Evolutionary conservation across 2,113 vertebrate genomes (phyloP).

Genomic region (Limanda limanda): DNA sequence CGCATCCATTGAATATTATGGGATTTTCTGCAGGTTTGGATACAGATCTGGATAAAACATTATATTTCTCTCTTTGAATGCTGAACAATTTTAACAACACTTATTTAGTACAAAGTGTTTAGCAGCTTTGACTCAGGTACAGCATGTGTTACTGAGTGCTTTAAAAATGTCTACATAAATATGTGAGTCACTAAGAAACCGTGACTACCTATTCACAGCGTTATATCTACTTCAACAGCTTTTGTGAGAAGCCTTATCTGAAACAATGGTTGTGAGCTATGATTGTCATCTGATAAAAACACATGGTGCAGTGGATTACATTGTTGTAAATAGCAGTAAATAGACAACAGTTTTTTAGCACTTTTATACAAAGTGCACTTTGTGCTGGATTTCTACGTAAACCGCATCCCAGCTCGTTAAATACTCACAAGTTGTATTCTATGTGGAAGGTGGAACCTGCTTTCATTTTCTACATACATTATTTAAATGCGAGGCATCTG

Average conservation of each 20-base stretch:
- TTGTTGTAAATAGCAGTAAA: not conserved
- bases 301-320: not conserved
- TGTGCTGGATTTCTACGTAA: not conserved
- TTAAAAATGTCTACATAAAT: not conserved
- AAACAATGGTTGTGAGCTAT: not conserved
- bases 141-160: not conserved
- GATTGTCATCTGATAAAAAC: not conserved
- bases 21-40: not conserved
- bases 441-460: not conserved
- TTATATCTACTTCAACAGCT: not conserved
- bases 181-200: not conserved
- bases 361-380: not conserved
- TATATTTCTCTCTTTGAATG: not conserved
- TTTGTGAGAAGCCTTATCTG: not conserved
- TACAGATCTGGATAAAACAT: too few species aligned
- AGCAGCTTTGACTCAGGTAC: not conserved
- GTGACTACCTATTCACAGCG: not conserved
- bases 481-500: not conserved
- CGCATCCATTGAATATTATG: not conserved
- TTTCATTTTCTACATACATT: not conserved
- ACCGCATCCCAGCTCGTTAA: not conserved
- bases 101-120: not conserved
- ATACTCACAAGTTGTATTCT: not conserved
- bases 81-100: not conserved
- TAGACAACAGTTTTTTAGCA: not conserved